Evolutionary conservation across 2,113 vertebrate genomes (phyloP).

Genomic region (Thermophis baileyi): DNA sequence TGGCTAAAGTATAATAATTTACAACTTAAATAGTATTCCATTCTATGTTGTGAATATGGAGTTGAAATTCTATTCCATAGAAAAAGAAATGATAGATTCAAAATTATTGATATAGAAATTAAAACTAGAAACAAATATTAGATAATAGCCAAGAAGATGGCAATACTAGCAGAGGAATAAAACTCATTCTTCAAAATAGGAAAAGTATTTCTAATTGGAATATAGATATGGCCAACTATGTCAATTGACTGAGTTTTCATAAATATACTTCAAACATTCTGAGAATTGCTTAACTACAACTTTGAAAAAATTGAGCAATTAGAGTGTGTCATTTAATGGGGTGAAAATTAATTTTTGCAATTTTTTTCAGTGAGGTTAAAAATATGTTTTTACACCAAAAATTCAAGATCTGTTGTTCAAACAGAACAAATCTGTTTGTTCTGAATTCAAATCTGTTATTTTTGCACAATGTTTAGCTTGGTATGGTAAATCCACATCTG

Average conservation of each 20-base stretch:
- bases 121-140: not conserved
- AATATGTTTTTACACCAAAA: too few species aligned
- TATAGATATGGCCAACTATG: not conserved
- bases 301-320: not conserved
- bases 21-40: not conserved
- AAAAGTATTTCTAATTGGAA: not conserved
- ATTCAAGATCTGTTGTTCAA: too few species aligned
- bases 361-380: too few species aligned
- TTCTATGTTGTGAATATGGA: not conserved
- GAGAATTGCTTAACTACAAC: not conserved
- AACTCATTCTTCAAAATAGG: not conserved
- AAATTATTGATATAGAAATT: not conserved
- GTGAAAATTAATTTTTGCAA: too few species aligned
- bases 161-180: not conserved
- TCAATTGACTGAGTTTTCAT: not conserved
- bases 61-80: not conserved
- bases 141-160: not conserved
- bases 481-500: too few species aligned
- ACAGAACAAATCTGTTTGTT: too few species aligned
- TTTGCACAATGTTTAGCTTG: too few species aligned
- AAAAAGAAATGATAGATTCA: not conserved
- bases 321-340: too few species aligned
- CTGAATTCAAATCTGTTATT: too few species aligned
- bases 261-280: not conserved
- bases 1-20: not conserved